Evolutionary conservation across 2,888 invertebrate genomes (phyloP), one percentile per base, ranked within the genome.

Genomic region (Acanthosoma haemorrhoidale): DNA sequence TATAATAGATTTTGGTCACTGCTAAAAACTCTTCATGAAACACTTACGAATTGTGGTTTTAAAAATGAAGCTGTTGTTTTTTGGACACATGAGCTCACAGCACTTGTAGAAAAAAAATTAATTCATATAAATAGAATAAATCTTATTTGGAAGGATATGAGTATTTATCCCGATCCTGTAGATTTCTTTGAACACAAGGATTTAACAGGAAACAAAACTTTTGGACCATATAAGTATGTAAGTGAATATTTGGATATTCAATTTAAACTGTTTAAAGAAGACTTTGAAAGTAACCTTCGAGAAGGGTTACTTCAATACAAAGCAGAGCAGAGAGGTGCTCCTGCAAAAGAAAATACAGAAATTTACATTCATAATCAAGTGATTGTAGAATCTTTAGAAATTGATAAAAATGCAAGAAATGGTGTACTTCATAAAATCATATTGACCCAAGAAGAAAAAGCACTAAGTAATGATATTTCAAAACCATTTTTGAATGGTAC

Each of bases 161-260:
- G 82, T 68, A 83, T 88, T 70, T 82, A 85, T 76, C 83, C 88
- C 0, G 80, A 80, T 0, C 76, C 81, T 0, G 78, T 79, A 11
- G 83, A 83, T 73, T 68, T 83, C 74, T 76, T 83, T 25, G 74
- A 78, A 15, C 71, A 76, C 5, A 64, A 41, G 15, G 79, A 82
- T 0, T 85, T 83, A 76, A 75, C 87, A 21, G 80, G 84, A 13
- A 83, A 84, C 0, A 88, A 87, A 76, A 84, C 86, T 64, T 78
- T 84, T 0, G 79, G 84, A 51, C 90, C 89, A n/a, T 81, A 83
- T 0, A 92, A 89, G 78, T 77, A 81, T 1, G 82, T 82, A 76
- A 82, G 87, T 1, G 83, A 87, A 59, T 94, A 94, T 77, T 80
- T 94, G 21, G 89, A 90, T 75, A 82, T 88, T n/a, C 92, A 92